Evolutionary conservation across 2,888 invertebrate species (phyloP).

Genomic region (Eustalomyia histrio): DNA sequence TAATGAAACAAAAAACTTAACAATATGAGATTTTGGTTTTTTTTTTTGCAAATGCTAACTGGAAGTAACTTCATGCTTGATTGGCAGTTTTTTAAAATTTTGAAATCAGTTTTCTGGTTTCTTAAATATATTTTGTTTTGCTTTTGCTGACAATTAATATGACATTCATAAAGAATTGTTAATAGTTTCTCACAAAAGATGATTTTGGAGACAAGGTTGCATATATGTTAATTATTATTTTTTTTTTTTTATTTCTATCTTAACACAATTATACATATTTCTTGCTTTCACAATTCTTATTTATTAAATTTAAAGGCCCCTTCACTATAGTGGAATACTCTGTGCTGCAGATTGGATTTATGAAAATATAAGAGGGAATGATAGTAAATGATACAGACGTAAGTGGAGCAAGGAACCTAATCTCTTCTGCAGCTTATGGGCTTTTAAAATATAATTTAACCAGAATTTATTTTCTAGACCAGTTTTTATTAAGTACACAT

Average conservation of each 20-base stretch:
- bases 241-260: neutral
- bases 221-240: conserved; percentile 2
- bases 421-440: too few relatives aligned
- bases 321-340: too few relatives aligned
- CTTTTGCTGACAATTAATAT: neutral
- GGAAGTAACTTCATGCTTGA: conserved; percentile 1
- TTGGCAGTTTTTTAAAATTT: neutral
- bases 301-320: neutral
- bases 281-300: neutral
- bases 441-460: too few relatives aligned
- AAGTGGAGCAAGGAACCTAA: too few relatives aligned
- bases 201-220: conserved; percentile 11
- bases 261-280: conserved; percentile 9
- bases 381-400: too few relatives aligned
- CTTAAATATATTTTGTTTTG: neutral
- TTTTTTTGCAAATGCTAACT: neutral
- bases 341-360: too few relatives aligned
- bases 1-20: neutral
- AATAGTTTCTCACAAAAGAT: neutral
- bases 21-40: neutral
- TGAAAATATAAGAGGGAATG: too few relatives aligned
- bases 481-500: too few relatives aligned
- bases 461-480: neutral
- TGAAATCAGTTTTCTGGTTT: neutral
- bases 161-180: neutral